A percentile compares a stretch with the other conserved stretches of the same genome.
Evolutionary conservation across 1,140 invertebrate species (phyloP).

Genomic region (Zaprionus davidi): DNA sequence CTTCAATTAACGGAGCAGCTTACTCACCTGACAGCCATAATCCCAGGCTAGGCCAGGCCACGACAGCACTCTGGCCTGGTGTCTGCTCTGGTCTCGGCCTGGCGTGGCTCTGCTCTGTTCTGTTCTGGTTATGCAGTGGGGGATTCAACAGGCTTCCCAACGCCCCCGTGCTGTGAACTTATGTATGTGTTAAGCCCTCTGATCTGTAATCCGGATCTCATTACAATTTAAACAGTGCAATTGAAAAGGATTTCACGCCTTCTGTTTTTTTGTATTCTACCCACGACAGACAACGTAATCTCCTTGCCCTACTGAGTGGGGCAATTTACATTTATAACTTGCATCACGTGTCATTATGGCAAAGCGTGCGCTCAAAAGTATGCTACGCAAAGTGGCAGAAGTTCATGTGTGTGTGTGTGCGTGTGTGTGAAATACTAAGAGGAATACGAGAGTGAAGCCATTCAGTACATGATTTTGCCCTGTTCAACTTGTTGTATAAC

Average conservation of each 20-base stretch:
- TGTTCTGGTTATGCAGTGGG: not conserved
- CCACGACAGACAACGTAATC: not conserved
- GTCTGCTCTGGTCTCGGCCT: not conserved
- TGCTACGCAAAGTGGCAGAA: constrained; percentile 18
- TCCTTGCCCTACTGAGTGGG: not conserved
- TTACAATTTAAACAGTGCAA: constrained; percentile 61
- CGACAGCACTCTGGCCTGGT: not conserved
- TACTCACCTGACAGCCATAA: constrained; percentile 1
- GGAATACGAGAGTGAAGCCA: not conserved
- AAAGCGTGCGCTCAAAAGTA: not conserved
- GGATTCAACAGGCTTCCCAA: constrained; percentile 16
- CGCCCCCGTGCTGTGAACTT: not conserved
- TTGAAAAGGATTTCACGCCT: constrained; percentile 10
- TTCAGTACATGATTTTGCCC: not conserved
- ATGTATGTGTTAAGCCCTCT: constrained; percentile 40
- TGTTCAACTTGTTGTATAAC: not conserved
- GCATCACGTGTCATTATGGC: constrained; percentile 10
- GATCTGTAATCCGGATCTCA: constrained; percentile 65
- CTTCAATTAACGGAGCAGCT: constrained; percentile 4
- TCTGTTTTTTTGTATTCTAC: constrained; percentile 24
- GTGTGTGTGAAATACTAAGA: not conserved
- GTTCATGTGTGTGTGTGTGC: not conserved
- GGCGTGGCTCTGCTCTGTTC: not conserved
- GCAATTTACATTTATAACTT: constrained; percentile 29
- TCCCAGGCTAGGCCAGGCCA: not conserved